Evolutionary conservation across 2,113 vertebrate species (phyloP), one percentile per base, ranked within the genome.

Genomic region (Clinocottus analis): DNA sequence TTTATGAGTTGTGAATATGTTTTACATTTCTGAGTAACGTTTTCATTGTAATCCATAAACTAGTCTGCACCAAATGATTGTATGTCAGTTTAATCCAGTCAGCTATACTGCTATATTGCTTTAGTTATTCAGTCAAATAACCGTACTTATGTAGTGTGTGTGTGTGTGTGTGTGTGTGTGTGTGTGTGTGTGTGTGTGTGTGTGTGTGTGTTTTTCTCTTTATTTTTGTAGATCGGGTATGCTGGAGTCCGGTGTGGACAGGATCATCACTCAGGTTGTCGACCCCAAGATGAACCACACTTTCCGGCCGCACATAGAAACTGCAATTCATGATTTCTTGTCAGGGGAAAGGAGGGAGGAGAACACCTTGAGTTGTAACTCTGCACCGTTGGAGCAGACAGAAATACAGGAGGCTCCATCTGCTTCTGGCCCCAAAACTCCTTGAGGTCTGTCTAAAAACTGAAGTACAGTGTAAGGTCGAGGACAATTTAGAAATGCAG

Each of bases 201-300:
- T 74, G 7, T 47, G 13, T 37, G 19, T 7, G 12, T 6, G 13
- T 41, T 41, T 80, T 21, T 23, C 43, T 25, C 25, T 2, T 53
- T 25, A 33, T 1, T 60, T 29, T 41, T 31, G 39, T 47, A 98
- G 97, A 89, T 99, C 98, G 2, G 97, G 98, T 71, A 99, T 99
- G 98, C 89, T 99, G 94, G 98, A 99, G 93, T 97, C 97, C 4
- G 98, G 98, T 79, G 98, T 99, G 86, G 98, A 99, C 95, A 95
- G 98, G 91, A 99, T 99, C 91, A 99, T 99, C 93, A 97, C 97
- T 84, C 98, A 99, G 92, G 98, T 99, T 75, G 98, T 99, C 84
- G 98, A 99, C 91, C 97, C 97, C 75, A 99, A 99, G 89, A 94
- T 99, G 76, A 98, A 99, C 93, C 97, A 99, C 94, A 99, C 97